phyloP scores from a whole-genome alignment of 2,113 vertebrate species.

The Mirounga angustirostris region DNA sequence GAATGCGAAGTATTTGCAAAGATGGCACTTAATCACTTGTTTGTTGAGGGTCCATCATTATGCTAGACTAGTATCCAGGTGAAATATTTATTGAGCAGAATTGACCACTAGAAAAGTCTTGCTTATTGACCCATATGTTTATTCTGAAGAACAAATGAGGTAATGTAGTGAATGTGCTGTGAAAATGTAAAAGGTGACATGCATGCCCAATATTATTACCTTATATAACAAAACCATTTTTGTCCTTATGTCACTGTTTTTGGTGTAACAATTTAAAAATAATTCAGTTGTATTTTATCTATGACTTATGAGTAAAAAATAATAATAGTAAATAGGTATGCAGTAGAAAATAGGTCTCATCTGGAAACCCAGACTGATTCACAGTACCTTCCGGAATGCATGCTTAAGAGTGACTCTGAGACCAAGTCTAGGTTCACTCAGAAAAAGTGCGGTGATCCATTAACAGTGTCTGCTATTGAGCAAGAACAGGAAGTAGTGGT shows the following conservation, averaged over 20 bases:
- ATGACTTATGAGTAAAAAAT: constrained; percentile 16
- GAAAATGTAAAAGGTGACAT: constrained; percentile 35
- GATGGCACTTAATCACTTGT: background rate
- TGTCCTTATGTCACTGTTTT: background rate
- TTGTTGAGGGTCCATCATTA: constrained; percentile 27
- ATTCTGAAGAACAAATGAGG: background rate
- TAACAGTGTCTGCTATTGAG: background rate
- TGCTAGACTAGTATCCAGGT: background rate
- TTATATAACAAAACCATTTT: constrained; percentile 40
- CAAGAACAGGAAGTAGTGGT: background rate
- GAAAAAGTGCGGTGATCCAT: background rate
- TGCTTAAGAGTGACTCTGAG: constrained; percentile 12
- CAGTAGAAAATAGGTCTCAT: background rate
- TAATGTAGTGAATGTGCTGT: background rate
- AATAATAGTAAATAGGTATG: background rate
- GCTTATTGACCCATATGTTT: background rate
- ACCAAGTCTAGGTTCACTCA: background rate
- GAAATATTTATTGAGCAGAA: constrained; percentile 54
- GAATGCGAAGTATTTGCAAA: background rate
- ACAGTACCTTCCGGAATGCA: background rate
- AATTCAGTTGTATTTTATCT: background rate
- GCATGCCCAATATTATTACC: constrained; percentile 11
- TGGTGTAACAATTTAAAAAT: constrained; percentile 7
- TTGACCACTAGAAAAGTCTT: background rate
- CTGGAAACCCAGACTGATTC: background rate